Conservation (phyloP, 2,113 vertebrate species). For the Ammodytes marinus region DNA sequence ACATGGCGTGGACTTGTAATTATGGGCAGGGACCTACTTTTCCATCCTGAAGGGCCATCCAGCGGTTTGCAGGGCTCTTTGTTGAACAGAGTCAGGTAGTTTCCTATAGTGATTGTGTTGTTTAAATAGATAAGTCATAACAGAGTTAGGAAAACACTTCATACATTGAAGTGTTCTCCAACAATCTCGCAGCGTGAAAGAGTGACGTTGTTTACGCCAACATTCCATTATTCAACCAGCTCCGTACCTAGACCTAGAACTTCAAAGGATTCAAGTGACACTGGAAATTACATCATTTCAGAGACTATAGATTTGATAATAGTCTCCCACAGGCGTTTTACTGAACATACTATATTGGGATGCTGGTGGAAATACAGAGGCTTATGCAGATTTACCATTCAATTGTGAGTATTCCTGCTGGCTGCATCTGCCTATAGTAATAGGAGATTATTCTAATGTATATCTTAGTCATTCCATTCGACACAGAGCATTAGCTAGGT, state of each 20-base stretch:
- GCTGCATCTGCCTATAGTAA: slow-evolving; percentile 16
- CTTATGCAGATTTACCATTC: slow-evolving; percentile 7
- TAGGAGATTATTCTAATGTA: slow-evolving; percentile 30
- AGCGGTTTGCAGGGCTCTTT: slow-evolving; percentile 27
- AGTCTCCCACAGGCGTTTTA: background rate
- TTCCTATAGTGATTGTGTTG: slow-evolving; percentile 40
- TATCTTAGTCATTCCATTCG: slow-evolving; percentile 30
- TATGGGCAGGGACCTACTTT: slow-evolving; percentile 16
- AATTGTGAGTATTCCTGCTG: slow-evolving; percentile 38
- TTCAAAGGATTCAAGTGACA: slow-evolving; percentile 7
- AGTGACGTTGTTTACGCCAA: slow-evolving; percentile 29
- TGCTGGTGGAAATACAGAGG: background rate
- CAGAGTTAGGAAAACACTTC: slow-evolving; percentile 64
- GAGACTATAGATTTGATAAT: background rate
- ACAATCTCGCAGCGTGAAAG: slow-evolving; percentile 25
- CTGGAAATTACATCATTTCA: background rate
- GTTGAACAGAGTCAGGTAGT: slow-evolving; percentile 33
- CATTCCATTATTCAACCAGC: background rate
- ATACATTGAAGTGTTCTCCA: slow-evolving; percentile 47
- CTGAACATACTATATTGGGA: background rate
- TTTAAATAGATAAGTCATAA: slow-evolving; percentile 61
- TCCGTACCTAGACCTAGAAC: background rate
- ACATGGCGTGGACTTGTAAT: background rate
- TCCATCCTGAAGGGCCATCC: slow-evolving; percentile 39
- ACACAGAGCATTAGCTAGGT: slow-evolving; percentile 10